These are phyloP conservation scores for Corapipo altera DNA, from an alignment of 2,113 vertebrate species.

Conservation along the genomic window DNA sequence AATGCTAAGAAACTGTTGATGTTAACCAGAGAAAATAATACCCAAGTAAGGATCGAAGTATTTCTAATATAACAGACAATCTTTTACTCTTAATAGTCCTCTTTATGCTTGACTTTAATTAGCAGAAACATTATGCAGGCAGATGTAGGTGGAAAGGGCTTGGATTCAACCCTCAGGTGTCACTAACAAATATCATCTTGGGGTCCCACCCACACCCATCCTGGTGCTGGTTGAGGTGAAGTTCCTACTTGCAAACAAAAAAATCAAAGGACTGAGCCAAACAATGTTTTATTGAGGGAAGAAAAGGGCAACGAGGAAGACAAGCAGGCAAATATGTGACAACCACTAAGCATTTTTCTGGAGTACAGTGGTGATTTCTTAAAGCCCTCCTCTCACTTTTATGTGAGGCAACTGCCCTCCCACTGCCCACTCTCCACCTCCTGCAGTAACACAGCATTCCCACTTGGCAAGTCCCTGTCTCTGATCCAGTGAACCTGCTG, in stretches of 20 bases:
- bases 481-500: not conserved
- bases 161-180: not conserved
- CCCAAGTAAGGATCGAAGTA: accelerated
- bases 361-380: not conserved
- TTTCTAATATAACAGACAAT: not conserved
- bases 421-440: not conserved
- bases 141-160: not conserved
- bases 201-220: not conserved
- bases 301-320: not conserved
- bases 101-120: not conserved
- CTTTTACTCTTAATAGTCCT: not conserved
- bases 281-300: not conserved
- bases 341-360: not conserved
- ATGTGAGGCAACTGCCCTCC: not conserved
- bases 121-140: not conserved
- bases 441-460: not conserved
- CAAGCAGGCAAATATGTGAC: not conserved
- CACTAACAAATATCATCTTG: not conserved
- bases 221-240: not conserved
- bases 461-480: not conserved
- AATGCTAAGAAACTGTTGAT: not conserved
- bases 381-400: not conserved
- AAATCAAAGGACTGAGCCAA: not conserved
- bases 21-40: not conserved
- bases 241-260: not conserved